These are phyloP conservation scores for Tragelaphus strepsiceros DNA, from an alignment of 2,113 vertebrate genomes.

Conservation along the genomic window DNA sequence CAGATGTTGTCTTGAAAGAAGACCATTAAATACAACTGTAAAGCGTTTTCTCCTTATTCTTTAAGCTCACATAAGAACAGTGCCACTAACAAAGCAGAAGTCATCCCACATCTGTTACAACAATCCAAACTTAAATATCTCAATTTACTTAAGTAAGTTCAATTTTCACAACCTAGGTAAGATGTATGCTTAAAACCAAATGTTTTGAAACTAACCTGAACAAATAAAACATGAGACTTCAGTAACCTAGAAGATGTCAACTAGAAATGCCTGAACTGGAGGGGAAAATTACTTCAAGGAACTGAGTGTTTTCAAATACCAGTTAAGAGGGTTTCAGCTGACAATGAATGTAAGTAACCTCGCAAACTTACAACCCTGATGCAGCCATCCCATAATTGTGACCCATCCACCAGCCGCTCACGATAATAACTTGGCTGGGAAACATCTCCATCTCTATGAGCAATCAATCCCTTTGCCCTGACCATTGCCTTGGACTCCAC, in stretches of 20 bases:
- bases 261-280: background rate
- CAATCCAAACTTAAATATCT: background rate
- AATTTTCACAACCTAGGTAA: background rate
- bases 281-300: background rate
- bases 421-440: background rate
- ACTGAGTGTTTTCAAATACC: background rate
- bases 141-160: background rate
- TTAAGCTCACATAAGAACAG: background rate
- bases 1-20: background rate
- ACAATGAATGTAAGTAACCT: background rate
- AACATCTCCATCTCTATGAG: background rate
- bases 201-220: background rate
- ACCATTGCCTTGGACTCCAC: background rate
- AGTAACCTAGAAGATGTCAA: background rate
- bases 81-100: slow-evolving; percentile 23
- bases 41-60: background rate
- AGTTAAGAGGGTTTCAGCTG: background rate
- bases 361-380: background rate
- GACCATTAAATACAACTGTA: background rate
- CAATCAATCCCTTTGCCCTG: background rate
- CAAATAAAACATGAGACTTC: background rate
- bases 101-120: background rate
- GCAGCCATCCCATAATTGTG: background rate
- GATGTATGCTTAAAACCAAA: background rate
- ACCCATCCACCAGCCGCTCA: background rate